Base-by-base conservation (phyloP, 2,113 vertebrate genomes). In the Zeus faber region DNA sequence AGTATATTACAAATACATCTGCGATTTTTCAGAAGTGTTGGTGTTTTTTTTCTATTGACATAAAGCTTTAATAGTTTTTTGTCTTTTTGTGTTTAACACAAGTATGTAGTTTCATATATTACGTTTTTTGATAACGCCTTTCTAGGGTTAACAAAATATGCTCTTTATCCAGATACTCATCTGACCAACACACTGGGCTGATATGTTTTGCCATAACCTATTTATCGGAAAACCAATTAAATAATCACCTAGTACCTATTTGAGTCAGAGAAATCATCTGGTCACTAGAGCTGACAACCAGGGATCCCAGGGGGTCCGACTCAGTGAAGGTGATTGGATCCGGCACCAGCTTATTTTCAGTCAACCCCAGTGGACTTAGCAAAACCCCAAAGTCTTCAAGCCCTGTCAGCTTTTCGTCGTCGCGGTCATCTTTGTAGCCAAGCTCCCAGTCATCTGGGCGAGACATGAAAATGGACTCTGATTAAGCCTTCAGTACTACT, bases 371-470 rank as follows among this genome's bases (percentile, higher is more conserved):
- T 0, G 88, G 88, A 41, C 83, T 83, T 48, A 90, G 62, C 54
- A 91, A 67, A 43, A 87, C 58, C 14, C 83, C 89, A 64, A 90
- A 91, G 60, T 92, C 91, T 65, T 92, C 90, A 58, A 86, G 80
- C 41, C 91, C 91, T 1, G 89, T 91, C 65, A 91, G 69, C 27
- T 82, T 81, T 51, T 87, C 89, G 14, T 74, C 9, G 33, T 86
- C 86, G 6, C 63, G 64, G 21, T 85, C 81, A 0, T 87, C 85
- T 25, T 71, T 76, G 57, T 83, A 70, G 33, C 80, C 74, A 4
- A 87, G 74, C 70, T 91, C 91, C 89, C 91, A 92, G 31, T 91
- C 89, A 52, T 92, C 90, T 92, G 63, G 26, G 17, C 2, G 67
- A 53, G 21, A 50, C 33, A n/a, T n/a, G n/a, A n/a, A n/a, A n/a